Base-by-base conservation (phyloP, 2,888 invertebrate genomes). In the Hyposoter didymator region DNA sequence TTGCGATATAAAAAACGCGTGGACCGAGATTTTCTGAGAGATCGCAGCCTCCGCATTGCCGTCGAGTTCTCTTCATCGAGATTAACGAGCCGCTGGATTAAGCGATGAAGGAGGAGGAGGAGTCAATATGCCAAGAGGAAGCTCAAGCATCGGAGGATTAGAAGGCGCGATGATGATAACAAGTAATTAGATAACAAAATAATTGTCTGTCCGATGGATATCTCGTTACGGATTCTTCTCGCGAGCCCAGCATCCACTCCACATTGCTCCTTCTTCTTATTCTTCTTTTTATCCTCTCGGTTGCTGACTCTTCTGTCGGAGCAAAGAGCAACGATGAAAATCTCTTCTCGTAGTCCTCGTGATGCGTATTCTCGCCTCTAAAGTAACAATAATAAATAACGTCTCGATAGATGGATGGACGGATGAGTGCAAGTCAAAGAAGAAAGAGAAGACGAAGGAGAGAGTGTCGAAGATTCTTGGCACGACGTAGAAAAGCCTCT, bases 101-200 rank as follows among this genome's bases (percentile, higher is more conserved):
- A 45, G 62, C 10, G 35, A 52, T 47, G 75, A 47, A 39, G 49
- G 17, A 19, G 64, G 17, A 19, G 64, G 49, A 4, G 12, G 35
- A 45, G 35, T 39, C 49, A 76, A 69, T 35, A 8, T 12, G 8
- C n/a, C n/a, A 52, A 28, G 17, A 59, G 66, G 17, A 59, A 17
- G 59, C 22, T 62, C 39, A 69, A 35, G 52, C 70, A 45, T n/a
- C 47, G 22, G 47, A 22, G 35, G 43, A 47, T 19, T 14, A 19
- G 28, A 12, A 22, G 45, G 17, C 52, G 62, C 52, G 62, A 28
- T 32, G 64, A 72, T 52, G 85, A 82, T 82, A 79, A 74, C 67
- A 67, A 74, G 82, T 79, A 85, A 85, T 85, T 85, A 85, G 82
- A 79, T 85, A 85, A 85, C 43, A 85, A 79, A 85, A 85, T 82